These are phyloP conservation scores for Zootoca vivipara DNA, from an alignment of 2,113 vertebrate species.

Conservation along the genomic window DNA sequence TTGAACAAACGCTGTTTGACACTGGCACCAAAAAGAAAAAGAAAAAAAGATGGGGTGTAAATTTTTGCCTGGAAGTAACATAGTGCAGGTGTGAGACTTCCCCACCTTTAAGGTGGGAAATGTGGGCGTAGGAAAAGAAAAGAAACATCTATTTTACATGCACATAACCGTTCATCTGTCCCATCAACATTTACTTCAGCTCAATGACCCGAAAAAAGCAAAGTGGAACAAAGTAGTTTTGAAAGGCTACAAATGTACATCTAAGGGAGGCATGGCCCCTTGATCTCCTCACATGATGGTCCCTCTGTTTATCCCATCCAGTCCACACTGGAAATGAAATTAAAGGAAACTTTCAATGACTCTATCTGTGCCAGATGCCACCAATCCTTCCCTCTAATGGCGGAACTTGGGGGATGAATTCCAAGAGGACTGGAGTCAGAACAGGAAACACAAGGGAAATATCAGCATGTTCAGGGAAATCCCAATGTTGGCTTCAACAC, in stretches of 20 bases:
- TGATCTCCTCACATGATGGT: neutral
- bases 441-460: neutral
- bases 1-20: slow-evolving; percentile 31
- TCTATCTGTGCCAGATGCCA: neutral
- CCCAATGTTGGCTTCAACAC: neutral
- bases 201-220: neutral
- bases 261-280: neutral
- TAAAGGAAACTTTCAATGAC: neutral
- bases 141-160: neutral
- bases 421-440: neutral
- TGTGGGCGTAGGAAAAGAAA: neutral
- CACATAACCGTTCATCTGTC: neutral
- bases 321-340: neutral
- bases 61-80: neutral
- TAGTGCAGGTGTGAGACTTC: neutral
- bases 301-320: neutral
- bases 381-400: neutral
- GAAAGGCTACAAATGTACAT: neutral
- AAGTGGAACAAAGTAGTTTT: neutral
- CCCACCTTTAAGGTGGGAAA: neutral
- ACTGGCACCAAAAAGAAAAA: neutral
- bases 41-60: neutral
- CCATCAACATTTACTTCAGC: neutral
- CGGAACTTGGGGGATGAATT: neutral
- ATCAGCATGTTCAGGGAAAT: neutral